These are phyloP conservation scores for Clivina fossor DNA, from an alignment of 2,888 invertebrate genomes.

Conservation along the genomic window DNA sequence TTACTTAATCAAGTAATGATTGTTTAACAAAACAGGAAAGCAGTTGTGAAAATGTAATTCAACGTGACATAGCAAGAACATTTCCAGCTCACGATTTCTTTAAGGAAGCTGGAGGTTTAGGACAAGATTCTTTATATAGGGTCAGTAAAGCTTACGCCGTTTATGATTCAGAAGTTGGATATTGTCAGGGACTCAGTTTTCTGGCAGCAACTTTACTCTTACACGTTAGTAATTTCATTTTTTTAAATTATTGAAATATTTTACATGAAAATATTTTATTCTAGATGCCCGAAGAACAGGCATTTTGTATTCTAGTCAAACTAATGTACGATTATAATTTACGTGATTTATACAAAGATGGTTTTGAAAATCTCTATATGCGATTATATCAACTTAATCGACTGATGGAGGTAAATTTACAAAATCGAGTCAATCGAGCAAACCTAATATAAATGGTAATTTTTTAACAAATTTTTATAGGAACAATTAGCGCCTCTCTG, in stretches of 20 bases:
- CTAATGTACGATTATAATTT: slow-evolving; percentile 97
- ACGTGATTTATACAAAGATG: slow-evolving; percentile 92
- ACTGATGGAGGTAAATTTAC: slow-evolving; percentile 76
- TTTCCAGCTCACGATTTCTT: slow-evolving; percentile 99
- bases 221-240: slow-evolving; percentile 78
- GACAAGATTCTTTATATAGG: slow-evolving; percentile 94
- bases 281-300: slow-evolving; percentile 99
- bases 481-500: slow-evolving; percentile 81
- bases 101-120: slow-evolving; percentile 90
- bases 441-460: slow-evolving; percentile 10
- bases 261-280: slow-evolving; percentile 43
- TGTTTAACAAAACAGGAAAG: slow-evolving; percentile 78
- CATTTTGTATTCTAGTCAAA: slow-evolving; percentile 93
- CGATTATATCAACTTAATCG: slow-evolving; percentile 93
- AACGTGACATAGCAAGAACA: slow-evolving; percentile 95
- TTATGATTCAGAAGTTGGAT: slow-evolving; percentile 96
- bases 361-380: slow-evolving; percentile 94
- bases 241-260: not conserved
- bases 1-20: not conserved
- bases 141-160: slow-evolving; percentile 97
- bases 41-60: slow-evolving; percentile 91
- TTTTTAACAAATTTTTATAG: slow-evolving; percentile 49
- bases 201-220: slow-evolving; percentile 92
- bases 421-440: no score
- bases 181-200: slow-evolving; percentile 98